Percentiles rank a stretch among this genome's conserved stretches.
phyloP scores from a whole-genome alignment of 2,888 invertebrate species.

The Sinodicranocentrus sp. region DNA sequence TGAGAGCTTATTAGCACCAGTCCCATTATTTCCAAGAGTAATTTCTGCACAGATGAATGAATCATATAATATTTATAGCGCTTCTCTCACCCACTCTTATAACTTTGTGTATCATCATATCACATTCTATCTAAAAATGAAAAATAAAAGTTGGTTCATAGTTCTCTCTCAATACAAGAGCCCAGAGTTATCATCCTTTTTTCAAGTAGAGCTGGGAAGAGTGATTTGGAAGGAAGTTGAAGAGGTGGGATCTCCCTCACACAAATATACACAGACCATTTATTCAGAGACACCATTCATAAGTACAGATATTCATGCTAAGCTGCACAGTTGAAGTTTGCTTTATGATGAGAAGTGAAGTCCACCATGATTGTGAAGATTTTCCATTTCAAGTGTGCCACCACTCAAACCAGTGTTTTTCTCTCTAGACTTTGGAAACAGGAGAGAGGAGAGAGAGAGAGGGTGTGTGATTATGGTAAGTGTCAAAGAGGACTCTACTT shows the following conservation, averaged over 20 bases:
- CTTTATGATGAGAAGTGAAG: conserved; percentile 11
- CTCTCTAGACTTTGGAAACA: conserved; percentile 8
- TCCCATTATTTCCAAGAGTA: conserved; percentile 53
- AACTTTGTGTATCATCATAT: neutral
- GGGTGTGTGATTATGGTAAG: conserved; percentile 53
- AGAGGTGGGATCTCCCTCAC: conserved; percentile 55
- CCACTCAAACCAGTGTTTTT: neutral
- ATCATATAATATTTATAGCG: conserved; percentile 19
- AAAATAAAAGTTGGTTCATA: neutral
- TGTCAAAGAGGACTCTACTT: conserved; percentile 49
- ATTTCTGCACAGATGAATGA: conserved; percentile 55
- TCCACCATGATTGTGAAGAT: conserved; percentile 18
- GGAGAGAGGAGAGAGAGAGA: neutral
- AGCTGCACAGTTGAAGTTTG: neutral
- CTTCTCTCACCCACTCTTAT: neutral
- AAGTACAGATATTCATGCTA: conserved; percentile 18
- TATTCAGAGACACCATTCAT: conserved; percentile 43
- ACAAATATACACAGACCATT: conserved; percentile 34
- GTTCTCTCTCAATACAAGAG: conserved; percentile 5
- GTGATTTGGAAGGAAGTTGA: conserved; percentile 57
- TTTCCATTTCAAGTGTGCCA: conserved; percentile 12
- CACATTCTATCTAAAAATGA: neutral
- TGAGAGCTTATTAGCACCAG: conserved; percentile 60
- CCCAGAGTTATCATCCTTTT: conserved; percentile 48
- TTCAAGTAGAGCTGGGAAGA: conserved; percentile 37